Base-by-base conservation (phyloP, 2,113 vertebrate species). In the Pelecanus crispus region DNA sequence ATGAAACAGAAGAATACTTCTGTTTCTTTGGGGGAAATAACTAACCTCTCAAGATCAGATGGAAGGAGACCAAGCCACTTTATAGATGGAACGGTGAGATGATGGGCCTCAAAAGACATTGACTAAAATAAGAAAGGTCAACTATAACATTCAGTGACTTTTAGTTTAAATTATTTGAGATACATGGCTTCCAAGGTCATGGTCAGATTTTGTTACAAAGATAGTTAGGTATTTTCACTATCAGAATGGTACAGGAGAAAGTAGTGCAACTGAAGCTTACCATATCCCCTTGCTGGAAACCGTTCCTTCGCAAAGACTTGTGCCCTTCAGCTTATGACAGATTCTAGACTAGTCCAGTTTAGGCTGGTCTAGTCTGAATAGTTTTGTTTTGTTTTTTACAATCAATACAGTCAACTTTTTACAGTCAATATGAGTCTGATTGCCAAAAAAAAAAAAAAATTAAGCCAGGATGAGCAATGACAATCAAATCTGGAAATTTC, bases 61-160 rank as follows among this genome's bases (percentile, higher is more conserved):
- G 99, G 99, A 96, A 99, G 99, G 93, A 99, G 98, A 96, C 99
- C 99, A 91, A 99, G 98, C 99, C 99, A 99, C 98, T 98, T 98
- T 95, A 99, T 95, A 66, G 99, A 98, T 47, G 99, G 99, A 95
- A 99, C 99, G 2, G 99, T 99, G 98, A 99, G 99, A 92, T 97
- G 99, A 95, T 98, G 98, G 82, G 99, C 99, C 97, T 99, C 99
- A 96, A 99, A 99, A 73, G 99, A 99, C 99, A 99, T 99, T 19
- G 99, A 98, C 99, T 99, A 31, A 92, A 98, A 98, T 7, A 94
- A 82, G 89, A 95, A 94, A 92, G 68, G 78, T 55, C 50, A 94
- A 4, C 34, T 63, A 1, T 70, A 84, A 53, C 38, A 72, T 22
- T 75, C 67, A 56, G 31, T 50, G 66, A 79, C 38, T 59, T 80